Percentiles rank a stretch among this genome's conserved stretches.
These are phyloP conservation scores for Trilocha varians DNA, from an alignment of 2,888 invertebrate species.

Conservation along the genomic window DNA sequence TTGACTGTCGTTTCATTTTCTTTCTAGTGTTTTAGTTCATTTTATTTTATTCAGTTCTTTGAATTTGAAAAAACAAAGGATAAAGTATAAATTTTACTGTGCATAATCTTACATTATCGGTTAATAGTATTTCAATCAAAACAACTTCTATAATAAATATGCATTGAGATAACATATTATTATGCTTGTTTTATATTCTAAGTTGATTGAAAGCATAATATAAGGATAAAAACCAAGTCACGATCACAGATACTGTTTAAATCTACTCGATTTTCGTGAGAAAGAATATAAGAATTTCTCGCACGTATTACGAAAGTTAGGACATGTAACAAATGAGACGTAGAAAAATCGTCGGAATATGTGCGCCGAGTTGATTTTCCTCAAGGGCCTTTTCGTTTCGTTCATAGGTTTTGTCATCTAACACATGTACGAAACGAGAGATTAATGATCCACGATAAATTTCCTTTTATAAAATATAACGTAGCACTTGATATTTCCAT, in stretches of 20 bases:
- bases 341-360: slow-evolving; percentile 59
- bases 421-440: slow-evolving; percentile 26
- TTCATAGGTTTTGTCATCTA: slow-evolving; percentile 27
- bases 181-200: too few species aligned
- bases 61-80: too few species aligned
- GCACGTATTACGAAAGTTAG: slow-evolving; percentile 47
- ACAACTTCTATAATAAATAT: too few species aligned
- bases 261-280: slow-evolving; percentile 35
- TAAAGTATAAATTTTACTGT: too few species aligned
- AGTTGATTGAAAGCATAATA: neutral
- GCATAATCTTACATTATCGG: too few species aligned
- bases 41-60: too few species aligned
- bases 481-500: slow-evolving; percentile 3
- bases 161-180: too few species aligned
- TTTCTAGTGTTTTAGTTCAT: too few species aligned
- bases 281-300: slow-evolving; percentile 36
- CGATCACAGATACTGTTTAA: slow-evolving; percentile 18
- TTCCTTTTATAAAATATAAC: slow-evolving; percentile 21
- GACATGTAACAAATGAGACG: slow-evolving; percentile 59
- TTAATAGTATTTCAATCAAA: too few species aligned
- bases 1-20: too few species aligned
- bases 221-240: neutral
- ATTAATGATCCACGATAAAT: slow-evolving; percentile 46
- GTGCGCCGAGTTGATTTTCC: slow-evolving; percentile 57
- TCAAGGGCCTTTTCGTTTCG: slow-evolving; percentile 29